A percentile compares a stretch with the other conserved stretches of the same genome.
Conservation (phyloP, 2,888 invertebrate species). For the Diadegma fenestrale region DNA sequence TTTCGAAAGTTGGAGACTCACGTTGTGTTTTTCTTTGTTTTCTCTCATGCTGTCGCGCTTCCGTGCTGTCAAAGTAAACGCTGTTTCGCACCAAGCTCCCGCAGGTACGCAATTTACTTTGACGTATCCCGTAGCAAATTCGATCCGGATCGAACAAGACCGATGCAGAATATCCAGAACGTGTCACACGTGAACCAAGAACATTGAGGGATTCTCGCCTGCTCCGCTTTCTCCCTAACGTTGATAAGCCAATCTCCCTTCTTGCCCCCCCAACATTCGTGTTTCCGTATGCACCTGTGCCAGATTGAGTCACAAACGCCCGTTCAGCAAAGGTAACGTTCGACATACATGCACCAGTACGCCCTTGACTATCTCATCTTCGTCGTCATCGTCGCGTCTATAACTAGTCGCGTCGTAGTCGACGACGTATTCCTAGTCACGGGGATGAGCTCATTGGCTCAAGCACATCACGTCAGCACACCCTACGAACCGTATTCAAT, state of each 20-base stretch:
- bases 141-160: conserved; percentile 2
- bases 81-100: background rate
- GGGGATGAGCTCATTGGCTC: conserved; percentile 53
- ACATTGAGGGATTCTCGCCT: conserved; percentile 17
- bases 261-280: background rate
- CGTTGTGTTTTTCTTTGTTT: background rate
- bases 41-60: background rate
- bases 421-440: background rate
- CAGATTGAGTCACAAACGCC: conserved; percentile 48
- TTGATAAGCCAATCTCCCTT: conserved; percentile 40
- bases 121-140: conserved; percentile 6
- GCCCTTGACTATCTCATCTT: background rate
- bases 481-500: conserved; percentile 76
- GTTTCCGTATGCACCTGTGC: conserved; percentile 7
- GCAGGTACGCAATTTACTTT: background rate
- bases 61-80: background rate
- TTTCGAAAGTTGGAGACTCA: background rate
- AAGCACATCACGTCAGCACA: conserved; percentile 53
- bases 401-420: background rate
- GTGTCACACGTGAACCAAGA: conserved; percentile 33
- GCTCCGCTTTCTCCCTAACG: conserved; percentile 25
- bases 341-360: conserved; percentile 18
- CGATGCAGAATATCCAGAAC: conserved; percentile 13
- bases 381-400: background rate
- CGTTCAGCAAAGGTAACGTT: conserved; percentile 59